Conservation (phyloP, 2,113 vertebrate genomes). For the Thinocorus orbignyianus region DNA sequence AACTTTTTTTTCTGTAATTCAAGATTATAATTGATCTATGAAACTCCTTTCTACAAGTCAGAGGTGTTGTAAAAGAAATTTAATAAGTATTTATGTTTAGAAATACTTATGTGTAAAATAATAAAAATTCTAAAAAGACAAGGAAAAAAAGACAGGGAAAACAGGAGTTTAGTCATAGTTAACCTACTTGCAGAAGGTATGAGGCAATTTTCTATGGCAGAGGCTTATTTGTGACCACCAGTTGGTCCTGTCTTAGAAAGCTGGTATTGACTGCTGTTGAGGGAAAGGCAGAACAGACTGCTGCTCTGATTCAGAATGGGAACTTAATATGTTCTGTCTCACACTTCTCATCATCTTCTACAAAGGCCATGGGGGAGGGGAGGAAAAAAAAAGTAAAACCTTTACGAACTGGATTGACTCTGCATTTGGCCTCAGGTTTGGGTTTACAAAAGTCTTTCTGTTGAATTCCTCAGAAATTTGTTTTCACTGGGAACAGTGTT, state of each 20-base stretch:
- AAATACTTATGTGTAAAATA: not conserved
- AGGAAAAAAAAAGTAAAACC: not conserved
- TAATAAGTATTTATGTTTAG: not conserved
- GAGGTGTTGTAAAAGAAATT: not conserved
- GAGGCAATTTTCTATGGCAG: not conserved
- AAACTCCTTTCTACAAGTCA: not conserved
- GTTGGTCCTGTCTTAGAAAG: not conserved
- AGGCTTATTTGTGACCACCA: not conserved
- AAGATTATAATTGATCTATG: not conserved
- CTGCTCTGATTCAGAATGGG: not conserved
- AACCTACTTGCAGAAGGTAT: not conserved
- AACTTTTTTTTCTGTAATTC: not conserved
- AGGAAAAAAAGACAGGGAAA: not conserved
- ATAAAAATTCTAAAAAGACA: not conserved
- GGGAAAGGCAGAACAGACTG: not conserved
- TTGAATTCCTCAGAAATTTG: not conserved
- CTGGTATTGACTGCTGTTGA: not conserved
- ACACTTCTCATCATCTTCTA: not conserved
- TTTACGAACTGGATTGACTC: not conserved
- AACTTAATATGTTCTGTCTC: not conserved
- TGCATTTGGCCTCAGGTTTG: not conserved
- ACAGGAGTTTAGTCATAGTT: not conserved
- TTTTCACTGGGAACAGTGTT: not conserved
- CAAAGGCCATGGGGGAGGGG: not conserved
- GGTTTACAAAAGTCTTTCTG: not conserved